Conservation (phyloP, 2,113 vertebrate species). For the Leucopternis melanops region DNA sequence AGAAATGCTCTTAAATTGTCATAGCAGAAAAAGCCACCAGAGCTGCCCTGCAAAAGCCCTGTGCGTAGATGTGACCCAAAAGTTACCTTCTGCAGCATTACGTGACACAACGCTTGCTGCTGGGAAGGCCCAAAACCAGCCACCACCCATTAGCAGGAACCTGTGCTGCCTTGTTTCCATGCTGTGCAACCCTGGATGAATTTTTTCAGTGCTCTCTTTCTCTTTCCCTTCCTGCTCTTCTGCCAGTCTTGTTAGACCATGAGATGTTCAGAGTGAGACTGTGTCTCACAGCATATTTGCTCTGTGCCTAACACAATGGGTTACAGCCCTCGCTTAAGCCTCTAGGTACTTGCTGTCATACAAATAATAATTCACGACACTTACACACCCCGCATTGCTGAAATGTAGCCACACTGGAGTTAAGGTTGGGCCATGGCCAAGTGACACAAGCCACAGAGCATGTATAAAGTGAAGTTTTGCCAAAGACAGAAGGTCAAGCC, state of each 20-base stretch:
- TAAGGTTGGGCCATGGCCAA: background rate
- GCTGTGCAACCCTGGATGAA: background rate
- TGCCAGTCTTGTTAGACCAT: background rate
- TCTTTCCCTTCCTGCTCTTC: background rate
- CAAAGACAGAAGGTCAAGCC: background rate
- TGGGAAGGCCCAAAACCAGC: background rate
- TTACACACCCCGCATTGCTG: background rate
- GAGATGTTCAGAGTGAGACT: background rate
- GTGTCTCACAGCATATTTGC: background rate
- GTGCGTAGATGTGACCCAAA: background rate
- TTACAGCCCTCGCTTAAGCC: background rate
- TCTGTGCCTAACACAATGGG: background rate
- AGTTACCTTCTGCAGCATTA: background rate
- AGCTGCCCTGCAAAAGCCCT: background rate
- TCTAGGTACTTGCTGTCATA: background rate
- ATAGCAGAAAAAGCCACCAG: background rate
- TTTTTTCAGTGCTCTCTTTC: background rate
- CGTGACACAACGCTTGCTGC: background rate
- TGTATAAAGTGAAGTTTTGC: background rate
- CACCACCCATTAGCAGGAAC: background rate
- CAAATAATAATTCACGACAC: background rate
- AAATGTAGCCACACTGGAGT: background rate
- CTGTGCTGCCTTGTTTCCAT: background rate
- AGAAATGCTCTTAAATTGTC: background rate
- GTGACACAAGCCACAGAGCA: conserved; percentile 11